Evolutionary conservation across 1,140 invertebrate genomes (phyloP).

Genomic region (Agrilus planipennis): DNA sequence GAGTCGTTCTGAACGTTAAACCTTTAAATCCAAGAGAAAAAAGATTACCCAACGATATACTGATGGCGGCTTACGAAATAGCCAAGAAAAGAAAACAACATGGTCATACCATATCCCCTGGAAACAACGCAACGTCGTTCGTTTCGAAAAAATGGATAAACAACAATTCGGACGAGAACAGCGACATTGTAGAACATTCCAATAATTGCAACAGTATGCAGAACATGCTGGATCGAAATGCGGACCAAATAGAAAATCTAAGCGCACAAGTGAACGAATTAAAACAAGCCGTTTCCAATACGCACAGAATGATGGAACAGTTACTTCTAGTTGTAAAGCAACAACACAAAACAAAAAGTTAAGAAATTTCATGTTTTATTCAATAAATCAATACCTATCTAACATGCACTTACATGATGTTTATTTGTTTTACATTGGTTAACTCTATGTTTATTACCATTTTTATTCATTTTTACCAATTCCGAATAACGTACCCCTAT

Average conservation of each 20-base stretch:
- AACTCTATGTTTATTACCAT: too few relatives aligned
- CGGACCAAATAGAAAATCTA: slow-evolving; percentile 45
- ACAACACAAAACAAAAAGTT: too few relatives aligned
- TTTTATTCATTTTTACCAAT: too few relatives aligned
- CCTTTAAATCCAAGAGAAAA: slow-evolving; percentile 70
- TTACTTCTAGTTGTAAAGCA: too few relatives aligned
- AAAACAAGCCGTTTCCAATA: slow-evolving; percentile 32
- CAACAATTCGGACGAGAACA: slow-evolving; percentile 39
- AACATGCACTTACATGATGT: too few relatives aligned
- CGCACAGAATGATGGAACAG: slow-evolving; percentile 23
- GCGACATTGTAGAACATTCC: slow-evolving; percentile 38
- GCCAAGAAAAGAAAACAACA: slow-evolving; percentile 57
- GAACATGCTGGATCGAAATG: slow-evolving; percentile 48
- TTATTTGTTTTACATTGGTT: too few relatives aligned
- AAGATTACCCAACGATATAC: slow-evolving; percentile 59
- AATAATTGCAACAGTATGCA: slow-evolving; percentile 41
- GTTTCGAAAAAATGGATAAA: slow-evolving; percentile 49
- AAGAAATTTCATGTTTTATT: too few relatives aligned
- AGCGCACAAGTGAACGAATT: slow-evolving; percentile 50
- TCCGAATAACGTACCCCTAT: too few relatives aligned
- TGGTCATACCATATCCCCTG: slow-evolving; percentile 50
- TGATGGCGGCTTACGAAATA: slow-evolving; percentile 61
- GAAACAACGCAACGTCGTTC: slow-evolving; percentile 41
- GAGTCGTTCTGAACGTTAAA: slow-evolving; percentile 65
- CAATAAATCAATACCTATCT: too few relatives aligned